Conservation (phyloP, 2,113 vertebrate genomes). For the Microtus richardsoni region DNA sequence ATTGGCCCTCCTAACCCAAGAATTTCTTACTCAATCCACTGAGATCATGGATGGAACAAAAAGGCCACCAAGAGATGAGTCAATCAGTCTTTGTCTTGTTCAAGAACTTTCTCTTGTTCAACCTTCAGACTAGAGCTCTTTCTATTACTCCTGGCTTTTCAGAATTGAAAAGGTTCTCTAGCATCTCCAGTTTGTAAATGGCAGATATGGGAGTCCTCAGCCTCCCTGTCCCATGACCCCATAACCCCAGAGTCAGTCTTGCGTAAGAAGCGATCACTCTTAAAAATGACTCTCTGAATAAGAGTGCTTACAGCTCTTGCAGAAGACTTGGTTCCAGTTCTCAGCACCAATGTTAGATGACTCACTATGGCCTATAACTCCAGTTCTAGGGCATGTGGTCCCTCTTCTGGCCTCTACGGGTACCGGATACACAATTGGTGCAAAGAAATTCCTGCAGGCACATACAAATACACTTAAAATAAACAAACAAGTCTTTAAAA, state of each 20-base stretch:
- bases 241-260: neutral
- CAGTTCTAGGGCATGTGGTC: neutral
- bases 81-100: neutral
- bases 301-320: neutral
- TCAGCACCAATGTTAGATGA: neutral
- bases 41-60: no score
- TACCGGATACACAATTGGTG: neutral
- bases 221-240: neutral
- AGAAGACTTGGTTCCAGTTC: neutral
- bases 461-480: neutral
- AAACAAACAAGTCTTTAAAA: neutral
- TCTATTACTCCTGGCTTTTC: neutral
- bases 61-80: neutral
- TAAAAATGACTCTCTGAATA: neutral
- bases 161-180: neutral
- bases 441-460: neutral
- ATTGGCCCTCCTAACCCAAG: no score
- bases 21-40: neutral
- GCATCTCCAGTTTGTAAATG: neutral
- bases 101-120: no score
- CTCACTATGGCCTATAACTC: neutral
- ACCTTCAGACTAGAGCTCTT: neutral
- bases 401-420: neutral
- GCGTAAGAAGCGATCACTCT: neutral
- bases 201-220: no score